Evolutionary conservation across 2,113 vertebrate species (phyloP).

Genomic region (Suncus etruscus): DNA sequence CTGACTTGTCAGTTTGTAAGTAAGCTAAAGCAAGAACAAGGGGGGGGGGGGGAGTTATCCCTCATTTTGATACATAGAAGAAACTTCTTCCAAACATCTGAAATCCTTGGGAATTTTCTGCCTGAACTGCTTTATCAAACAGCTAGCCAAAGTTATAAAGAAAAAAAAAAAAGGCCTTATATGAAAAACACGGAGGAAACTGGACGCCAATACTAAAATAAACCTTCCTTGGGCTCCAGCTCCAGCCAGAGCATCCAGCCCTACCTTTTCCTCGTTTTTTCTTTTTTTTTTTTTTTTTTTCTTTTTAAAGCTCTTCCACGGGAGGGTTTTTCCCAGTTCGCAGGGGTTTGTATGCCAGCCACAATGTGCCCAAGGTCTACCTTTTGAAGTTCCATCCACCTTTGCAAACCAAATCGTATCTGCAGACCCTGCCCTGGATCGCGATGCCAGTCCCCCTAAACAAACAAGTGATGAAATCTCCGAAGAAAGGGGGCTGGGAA

Average conservation of each 20-base stretch:
- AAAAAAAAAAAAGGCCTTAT: background rate
- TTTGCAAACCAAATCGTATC: background rate
- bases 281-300: too few species aligned
- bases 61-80: conserved; percentile 15
- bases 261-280: background rate
- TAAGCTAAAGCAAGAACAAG: conserved; percentile 28
- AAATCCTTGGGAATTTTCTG: conserved; percentile 35
- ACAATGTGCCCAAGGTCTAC: background rate
- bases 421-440: conserved; percentile 20
- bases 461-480: background rate
- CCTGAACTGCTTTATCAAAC: conserved; percentile 10
- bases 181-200: conserved; percentile 33
- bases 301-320: background rate
- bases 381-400: background rate
- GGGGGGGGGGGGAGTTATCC: background rate
- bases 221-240: background rate
- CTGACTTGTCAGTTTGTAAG: conserved; percentile 43
- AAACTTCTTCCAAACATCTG: conserved; percentile 1
- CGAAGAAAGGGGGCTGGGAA: background rate
- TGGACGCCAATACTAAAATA: background rate
- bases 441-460: background rate
- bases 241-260: background rate
- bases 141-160: background rate
- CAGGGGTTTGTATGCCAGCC: background rate
- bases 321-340: background rate